These are phyloP conservation scores for Tetrao urogallus DNA, from an alignment of 2,113 vertebrate genomes.

Conservation along the genomic window DNA sequence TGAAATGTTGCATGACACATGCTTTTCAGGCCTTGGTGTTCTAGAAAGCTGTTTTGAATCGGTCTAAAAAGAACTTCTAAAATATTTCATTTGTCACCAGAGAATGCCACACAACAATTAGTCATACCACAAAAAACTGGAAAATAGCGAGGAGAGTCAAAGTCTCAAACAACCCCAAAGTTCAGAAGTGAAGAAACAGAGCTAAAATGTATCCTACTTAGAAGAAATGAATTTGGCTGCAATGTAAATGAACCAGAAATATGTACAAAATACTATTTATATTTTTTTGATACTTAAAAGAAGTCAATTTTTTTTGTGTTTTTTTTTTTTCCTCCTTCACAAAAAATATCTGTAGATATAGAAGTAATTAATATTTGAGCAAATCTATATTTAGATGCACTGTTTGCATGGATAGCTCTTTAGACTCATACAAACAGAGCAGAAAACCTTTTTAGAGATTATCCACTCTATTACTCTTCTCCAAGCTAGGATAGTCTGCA, in stretches of 20 bases:
- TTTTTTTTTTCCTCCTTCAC: neutral
- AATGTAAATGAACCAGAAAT: neutral
- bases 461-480: neutral
- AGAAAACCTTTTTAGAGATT: neutral
- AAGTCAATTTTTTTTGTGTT: neutral
- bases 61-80: conserved; percentile 23
- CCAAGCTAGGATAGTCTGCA: neutral
- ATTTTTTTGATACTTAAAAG: neutral
- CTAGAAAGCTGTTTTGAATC: conserved; percentile 68
- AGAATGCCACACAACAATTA: neutral
- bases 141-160: neutral
- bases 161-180: neutral
- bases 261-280: neutral
- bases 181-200: neutral
- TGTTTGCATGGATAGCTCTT: neutral
- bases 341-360: neutral
- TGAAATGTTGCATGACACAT: conserved; percentile 57
- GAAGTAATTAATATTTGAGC: neutral
- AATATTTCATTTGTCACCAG: conserved; percentile 59
- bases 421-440: neutral
- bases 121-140: neutral
- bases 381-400: neutral
- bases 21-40: conserved; percentile 36
- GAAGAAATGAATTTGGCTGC: neutral
- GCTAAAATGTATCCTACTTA: neutral